These are phyloP conservation scores for Bujurquina vittata DNA, from an alignment of 2,113 vertebrate genomes.

Conservation along the genomic window DNA sequence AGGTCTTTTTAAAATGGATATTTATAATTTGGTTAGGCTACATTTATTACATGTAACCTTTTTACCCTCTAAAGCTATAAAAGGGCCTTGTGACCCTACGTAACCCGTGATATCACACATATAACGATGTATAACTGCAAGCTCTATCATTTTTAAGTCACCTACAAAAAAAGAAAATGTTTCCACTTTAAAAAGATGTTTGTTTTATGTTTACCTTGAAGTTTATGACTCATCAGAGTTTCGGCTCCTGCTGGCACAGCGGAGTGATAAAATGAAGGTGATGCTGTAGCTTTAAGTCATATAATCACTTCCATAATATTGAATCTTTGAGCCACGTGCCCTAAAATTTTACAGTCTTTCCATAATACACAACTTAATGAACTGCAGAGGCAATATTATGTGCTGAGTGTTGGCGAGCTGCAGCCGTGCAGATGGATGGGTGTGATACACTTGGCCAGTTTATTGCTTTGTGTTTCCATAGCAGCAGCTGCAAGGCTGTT, in stretches of 20 bases:
- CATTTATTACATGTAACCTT: too few relatives aligned
- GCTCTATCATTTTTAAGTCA: not conserved
- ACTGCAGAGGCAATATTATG: slow-evolving; percentile 31
- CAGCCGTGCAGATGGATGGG: slow-evolving; percentile 60
- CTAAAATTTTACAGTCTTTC: slow-evolving; percentile 32
- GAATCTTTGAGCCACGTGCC: slow-evolving; percentile 18
- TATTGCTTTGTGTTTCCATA: slow-evolving; percentile 72
- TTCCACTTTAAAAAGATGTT: not conserved
- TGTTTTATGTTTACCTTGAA: not conserved
- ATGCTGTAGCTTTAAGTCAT: slow-evolving; percentile 18
- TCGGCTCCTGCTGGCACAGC: slow-evolving; percentile 31
- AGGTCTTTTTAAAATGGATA: not conserved
- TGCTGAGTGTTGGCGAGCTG: slow-evolving; percentile 44
- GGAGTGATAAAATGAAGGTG: not conserved
- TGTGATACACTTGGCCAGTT: slow-evolving; percentile 44
- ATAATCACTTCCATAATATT: slow-evolving; percentile 37
- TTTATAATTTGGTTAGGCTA: too few relatives aligned
- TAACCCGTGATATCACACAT: too few relatives aligned
- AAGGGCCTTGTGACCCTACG: too few relatives aligned
- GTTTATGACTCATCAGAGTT: not conserved
- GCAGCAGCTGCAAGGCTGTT: slow-evolving; percentile 60
- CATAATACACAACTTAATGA: slow-evolving; percentile 40
- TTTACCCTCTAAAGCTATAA: too few relatives aligned
- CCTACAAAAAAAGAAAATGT: not conserved
- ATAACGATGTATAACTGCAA: not conserved